Percentiles rank a stretch among this genome's conserved stretches.
phyloP scores from a whole-genome alignment of 2,888 invertebrate species.

The Phymatocera aterrima region DNA sequence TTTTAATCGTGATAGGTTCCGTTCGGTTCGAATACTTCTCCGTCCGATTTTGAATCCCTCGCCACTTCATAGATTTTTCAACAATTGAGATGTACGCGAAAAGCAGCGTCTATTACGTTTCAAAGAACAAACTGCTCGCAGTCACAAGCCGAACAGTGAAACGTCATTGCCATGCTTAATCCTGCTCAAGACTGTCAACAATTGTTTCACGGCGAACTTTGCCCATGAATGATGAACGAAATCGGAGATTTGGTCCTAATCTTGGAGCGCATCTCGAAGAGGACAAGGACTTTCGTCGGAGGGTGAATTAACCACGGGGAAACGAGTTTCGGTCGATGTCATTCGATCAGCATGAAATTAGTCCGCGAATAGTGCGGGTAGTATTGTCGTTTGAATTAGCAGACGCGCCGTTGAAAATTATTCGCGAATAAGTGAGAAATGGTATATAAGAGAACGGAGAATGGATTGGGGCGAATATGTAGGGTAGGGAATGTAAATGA shows the following conservation, averaged over 20 bases:
- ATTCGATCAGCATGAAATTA: not conserved
- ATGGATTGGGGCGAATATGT: constrained; percentile 22
- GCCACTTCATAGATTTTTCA: not conserved
- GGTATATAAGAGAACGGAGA: constrained; percentile 15
- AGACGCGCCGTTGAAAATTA: constrained; percentile 24
- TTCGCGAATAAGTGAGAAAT: constrained; percentile 23
- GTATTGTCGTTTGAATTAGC: not conserved
- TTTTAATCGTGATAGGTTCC: not conserved
- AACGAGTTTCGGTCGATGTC: not conserved
- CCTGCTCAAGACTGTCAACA: too few species aligned
- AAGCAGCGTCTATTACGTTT: not conserved
- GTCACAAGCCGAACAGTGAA: not conserved
- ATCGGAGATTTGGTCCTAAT: not conserved
- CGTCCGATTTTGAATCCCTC: not conserved
- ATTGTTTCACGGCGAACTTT: not conserved
- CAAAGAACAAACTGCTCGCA: not conserved
- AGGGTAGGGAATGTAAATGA: constrained; percentile 27
- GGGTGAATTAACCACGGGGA: not conserved
- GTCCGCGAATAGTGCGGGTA: not conserved
- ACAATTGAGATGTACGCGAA: not conserved
- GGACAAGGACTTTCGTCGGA: not conserved
- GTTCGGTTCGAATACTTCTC: not conserved
- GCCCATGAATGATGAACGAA: not conserved
- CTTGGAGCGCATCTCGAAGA: not conserved
- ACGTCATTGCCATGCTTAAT: too few species aligned